Base-by-base conservation (phyloP, 2,888 invertebrate species). In the Eulithis testata region DNA sequence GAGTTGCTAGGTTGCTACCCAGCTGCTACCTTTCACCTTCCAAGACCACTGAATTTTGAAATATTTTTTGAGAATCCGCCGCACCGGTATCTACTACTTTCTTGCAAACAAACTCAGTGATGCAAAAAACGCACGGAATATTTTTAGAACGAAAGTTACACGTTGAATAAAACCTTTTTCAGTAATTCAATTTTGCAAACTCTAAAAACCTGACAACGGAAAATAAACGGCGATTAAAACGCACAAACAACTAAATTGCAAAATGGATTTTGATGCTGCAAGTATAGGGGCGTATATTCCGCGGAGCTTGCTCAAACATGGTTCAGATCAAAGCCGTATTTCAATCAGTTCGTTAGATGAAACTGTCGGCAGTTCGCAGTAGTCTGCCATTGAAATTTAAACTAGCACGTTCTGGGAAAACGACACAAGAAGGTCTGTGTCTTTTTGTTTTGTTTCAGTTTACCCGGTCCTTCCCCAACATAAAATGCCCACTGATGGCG, bases 321-420 rank as follows among this genome's bases (percentile, higher is more conserved):
- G 58, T 60, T 60, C 71, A 84, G 82, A 88, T 90, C 87, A 89
- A 89, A 90, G 88, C 82, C 80, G 82, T 87, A 86, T 89, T 88
- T 87, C 88, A 87, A 89, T 90, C 87, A 82, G 88, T 90, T 91
- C 84, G 89, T 91, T 88, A 89, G 87, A 83, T 86, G 83, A 89
- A 89, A 86, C 83, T 80, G 87, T 76, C 82, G 82, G 77, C 76
- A 76, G 78, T 88, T 89, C 89, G 86, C 86, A 83, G 90, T 90
- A 90, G 83, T 83, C 84, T 77, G 81, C 88, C 84, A 89, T 91
- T 90, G 91, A 92, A 91, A 91, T 91, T 90, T 88, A 89, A 92
- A 91, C 90, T 89, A 90, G 86, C 78, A 68, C 73, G 75, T 92
- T 91, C 91, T 84, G 79, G 80, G 91, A 91, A 91, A 79, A 75